Evolutionary conservation across 2,888 invertebrate genomes (phyloP).

Genomic region (Caenorhabditis angaria): DNA sequence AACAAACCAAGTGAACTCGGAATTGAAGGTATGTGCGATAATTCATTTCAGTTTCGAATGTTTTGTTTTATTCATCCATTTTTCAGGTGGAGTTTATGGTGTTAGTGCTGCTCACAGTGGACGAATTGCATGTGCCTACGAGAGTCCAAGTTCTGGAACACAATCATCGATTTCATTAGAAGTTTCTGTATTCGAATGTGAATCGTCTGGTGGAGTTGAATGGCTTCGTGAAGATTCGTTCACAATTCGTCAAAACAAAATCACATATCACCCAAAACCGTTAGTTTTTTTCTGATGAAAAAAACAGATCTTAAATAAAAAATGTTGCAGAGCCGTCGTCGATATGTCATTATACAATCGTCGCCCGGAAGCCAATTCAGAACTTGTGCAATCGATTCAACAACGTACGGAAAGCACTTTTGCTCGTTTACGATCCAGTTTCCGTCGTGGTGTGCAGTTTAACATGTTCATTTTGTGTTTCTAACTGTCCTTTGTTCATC

Average conservation of each 20-base stretch:
- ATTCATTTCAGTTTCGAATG: not conserved
- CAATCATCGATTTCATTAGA: constrained; percentile 37
- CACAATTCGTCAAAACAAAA: constrained; percentile 44
- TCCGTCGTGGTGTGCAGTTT: constrained; percentile 26
- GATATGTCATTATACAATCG: constrained; percentile 8
- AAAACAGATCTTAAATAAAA: not conserved
- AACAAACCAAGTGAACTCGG: constrained; percentile 63
- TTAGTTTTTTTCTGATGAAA: not conserved
- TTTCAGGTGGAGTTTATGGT: constrained; percentile 71
- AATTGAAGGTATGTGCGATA: constrained; percentile 54
- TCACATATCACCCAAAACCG: constrained; percentile 1
- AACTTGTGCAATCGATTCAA: constrained; percentile 22
- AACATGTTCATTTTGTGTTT: constrained; percentile 15
- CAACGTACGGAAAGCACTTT: constrained; percentile 26
- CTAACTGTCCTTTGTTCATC: constrained; percentile 3
- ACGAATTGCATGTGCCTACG: constrained; percentile 94
- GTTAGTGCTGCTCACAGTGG: constrained; percentile 96
- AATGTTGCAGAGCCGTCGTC: constrained; percentile 6
- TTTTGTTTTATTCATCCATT: not conserved
- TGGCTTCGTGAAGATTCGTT: constrained; percentile 68
- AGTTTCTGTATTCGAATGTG: constrained; percentile 97
- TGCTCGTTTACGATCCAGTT: constrained; percentile 30
- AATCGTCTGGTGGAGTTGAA: constrained; percentile 84
- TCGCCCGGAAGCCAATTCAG: constrained; percentile 13
- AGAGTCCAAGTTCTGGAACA: constrained; percentile 72